Evolutionary conservation across 2,113 vertebrate species (phyloP).

Genomic region (Tychaedon coryphoeus): DNA sequence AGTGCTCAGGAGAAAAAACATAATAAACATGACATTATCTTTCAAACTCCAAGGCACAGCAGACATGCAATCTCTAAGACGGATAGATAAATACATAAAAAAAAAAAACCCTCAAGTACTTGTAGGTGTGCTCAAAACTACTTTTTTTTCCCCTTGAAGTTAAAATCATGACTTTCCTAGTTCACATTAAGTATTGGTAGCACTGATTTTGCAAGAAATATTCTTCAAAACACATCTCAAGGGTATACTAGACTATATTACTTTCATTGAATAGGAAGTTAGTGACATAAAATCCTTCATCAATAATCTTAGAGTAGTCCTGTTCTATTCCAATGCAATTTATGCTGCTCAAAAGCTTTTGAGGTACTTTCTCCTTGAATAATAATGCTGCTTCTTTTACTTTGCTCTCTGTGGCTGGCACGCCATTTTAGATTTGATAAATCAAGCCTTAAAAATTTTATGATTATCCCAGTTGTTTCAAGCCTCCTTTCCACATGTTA

Average conservation of each 20-base stretch:
- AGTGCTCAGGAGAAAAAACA: neutral
- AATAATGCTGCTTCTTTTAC: neutral
- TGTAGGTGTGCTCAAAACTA: neutral
- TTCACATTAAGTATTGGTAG: neutral
- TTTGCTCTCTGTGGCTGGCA: neutral
- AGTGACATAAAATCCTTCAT: slow-evolving; percentile 28
- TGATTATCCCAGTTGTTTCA: slow-evolving; percentile 11
- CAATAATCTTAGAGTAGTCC: neutral
- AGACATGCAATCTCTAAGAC: neutral
- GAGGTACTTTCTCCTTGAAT: neutral
- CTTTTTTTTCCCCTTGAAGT: neutral
- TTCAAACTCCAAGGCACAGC: neutral
- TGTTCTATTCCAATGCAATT: slow-evolving; percentile 17
- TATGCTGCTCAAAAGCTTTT: slow-evolving; percentile 8
- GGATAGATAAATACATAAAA: neutral
- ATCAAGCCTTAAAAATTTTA: slow-evolving; percentile 19
- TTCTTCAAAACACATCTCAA: neutral
- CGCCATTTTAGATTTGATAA: neutral
- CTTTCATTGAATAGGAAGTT: neutral
- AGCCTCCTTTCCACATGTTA: neutral
- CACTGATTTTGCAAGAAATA: neutral
- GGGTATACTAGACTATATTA: neutral
- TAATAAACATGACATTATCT: neutral
- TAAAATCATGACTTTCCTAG: neutral
- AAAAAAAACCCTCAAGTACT: neutral